Evolutionary conservation across 2,888 invertebrate species (phyloP).

Genomic region (Urechis unicinctus): DNA sequence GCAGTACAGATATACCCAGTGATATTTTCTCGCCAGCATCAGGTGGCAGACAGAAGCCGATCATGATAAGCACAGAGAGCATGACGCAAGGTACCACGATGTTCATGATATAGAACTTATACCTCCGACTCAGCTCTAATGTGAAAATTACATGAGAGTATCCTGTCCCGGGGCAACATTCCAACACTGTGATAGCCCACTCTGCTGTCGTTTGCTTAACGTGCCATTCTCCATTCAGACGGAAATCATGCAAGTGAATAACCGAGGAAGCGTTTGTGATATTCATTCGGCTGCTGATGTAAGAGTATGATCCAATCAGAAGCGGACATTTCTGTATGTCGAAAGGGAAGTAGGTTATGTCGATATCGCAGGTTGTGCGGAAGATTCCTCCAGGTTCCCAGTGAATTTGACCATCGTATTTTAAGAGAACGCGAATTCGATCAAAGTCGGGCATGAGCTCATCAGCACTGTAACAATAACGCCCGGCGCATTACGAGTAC

Average conservation of each 20-base stretch:
- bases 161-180: slow-evolving; percentile 15
- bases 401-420: slow-evolving; percentile 16
- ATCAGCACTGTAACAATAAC: slow-evolving; percentile 14
- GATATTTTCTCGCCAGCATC: slow-evolving; percentile 26
- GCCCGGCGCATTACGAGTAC: no score
- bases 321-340: slow-evolving; percentile 19
- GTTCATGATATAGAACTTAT: slow-evolving; percentile 26
- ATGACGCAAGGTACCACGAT: slow-evolving; percentile 25
- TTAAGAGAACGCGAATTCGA: slow-evolving; percentile 18
- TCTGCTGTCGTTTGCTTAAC: slow-evolving; percentile 14
- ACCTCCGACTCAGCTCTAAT: slow-evolving; percentile 13
- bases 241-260: slow-evolving; percentile 18
- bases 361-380: slow-evolving; percentile 22
- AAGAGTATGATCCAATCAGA: slow-evolving; percentile 20
- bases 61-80: slow-evolving; percentile 25
- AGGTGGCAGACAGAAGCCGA: slow-evolving; percentile 19
- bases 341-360: slow-evolving; percentile 22
- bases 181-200: slow-evolving; percentile 18
- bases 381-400: slow-evolving; percentile 24
- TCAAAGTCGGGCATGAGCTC: slow-evolving; percentile 23
- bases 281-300: slow-evolving; percentile 20
- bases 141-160: slow-evolving; percentile 21
- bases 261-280: slow-evolving; percentile 15
- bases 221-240: slow-evolving; percentile 23
- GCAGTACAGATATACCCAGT: slow-evolving; percentile 23